Conservation (phyloP, 2,113 vertebrate genomes). For the Pleuronectes platessa region DNA sequence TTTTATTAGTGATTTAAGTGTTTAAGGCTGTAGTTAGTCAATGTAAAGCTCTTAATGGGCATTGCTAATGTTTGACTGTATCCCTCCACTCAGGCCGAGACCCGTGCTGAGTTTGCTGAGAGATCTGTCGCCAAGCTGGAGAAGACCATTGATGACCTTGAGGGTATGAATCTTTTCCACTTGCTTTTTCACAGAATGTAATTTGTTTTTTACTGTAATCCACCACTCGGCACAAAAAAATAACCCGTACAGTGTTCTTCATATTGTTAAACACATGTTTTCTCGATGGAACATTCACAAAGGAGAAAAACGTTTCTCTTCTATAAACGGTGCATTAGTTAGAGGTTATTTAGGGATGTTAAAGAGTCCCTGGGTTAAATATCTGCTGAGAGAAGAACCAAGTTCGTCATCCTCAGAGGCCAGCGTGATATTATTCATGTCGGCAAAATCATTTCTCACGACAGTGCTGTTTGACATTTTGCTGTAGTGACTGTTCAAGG, state of each 20-base stretch:
- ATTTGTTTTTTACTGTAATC: neutral
- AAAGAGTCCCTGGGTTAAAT: constrained; percentile 15
- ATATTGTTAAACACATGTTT: neutral
- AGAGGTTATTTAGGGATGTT: constrained; percentile 22
- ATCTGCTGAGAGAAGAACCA: neutral
- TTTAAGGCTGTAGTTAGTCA: constrained; percentile 1
- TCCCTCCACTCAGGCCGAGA: constrained; percentile 89
- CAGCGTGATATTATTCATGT: constrained; percentile 33
- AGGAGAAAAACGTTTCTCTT: neutral
- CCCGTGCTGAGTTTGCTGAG: constrained; percentile 98
- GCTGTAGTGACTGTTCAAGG: constrained; percentile 41
- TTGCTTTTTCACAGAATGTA: constrained; percentile 8
- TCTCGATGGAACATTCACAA: neutral
- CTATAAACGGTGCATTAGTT: neutral
- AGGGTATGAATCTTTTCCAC: constrained; percentile 87
- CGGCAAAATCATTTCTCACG: constrained; percentile 41
- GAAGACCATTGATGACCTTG: constrained; percentile 98
- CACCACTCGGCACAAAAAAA: neutral
- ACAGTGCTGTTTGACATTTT: constrained; percentile 39
- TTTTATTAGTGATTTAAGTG: neutral
- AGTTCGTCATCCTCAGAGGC: neutral
- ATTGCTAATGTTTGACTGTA: constrained; percentile 23
- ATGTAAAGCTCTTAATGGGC: constrained; percentile 15
- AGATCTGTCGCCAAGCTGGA: constrained; percentile 98
- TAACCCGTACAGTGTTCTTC: neutral